Conservation (phyloP, 53 echinoderm and acorn worm species). For the Apostichopus leukothele region DNA sequence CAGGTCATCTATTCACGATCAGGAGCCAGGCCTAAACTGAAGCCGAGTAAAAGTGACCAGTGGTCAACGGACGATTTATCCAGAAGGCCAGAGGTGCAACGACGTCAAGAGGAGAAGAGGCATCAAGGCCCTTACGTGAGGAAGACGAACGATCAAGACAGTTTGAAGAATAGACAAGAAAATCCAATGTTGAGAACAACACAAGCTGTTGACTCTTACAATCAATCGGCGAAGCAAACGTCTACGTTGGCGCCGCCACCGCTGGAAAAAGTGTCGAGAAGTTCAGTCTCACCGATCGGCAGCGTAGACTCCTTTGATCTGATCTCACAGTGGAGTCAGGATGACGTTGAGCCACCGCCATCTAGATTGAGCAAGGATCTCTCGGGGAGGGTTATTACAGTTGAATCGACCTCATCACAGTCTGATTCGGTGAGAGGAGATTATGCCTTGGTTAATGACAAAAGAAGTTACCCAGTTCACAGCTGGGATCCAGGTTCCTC, state of each 20-base stretch:
- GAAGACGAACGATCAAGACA: not conserved
- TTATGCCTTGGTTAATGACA: not conserved
- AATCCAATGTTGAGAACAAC: not conserved
- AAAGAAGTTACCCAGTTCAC: not conserved
- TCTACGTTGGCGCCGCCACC: not conserved
- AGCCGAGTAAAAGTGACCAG: conserved; percentile 1
- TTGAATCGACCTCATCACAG: not conserved
- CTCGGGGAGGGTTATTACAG: not conserved
- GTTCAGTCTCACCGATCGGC: not conserved
- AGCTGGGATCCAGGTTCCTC: not conserved
- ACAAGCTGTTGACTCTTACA: not conserved
- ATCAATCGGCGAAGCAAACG: not conserved
- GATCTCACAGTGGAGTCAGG: conserved; percentile 44
- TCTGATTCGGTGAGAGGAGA: not conserved
- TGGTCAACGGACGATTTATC: not conserved
- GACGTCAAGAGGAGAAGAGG: not conserved
- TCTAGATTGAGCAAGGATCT: conserved; percentile 31
- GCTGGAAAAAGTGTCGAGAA: not conserved
- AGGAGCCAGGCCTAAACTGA: conserved; percentile 37
- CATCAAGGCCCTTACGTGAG: too few species aligned
- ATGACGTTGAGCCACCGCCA: conserved; percentile 31
- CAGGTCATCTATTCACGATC: conserved; percentile 25
- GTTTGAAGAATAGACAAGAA: not conserved
- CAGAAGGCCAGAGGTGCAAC: not conserved
- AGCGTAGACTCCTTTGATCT: conserved; percentile 25